Conservation (phyloP, 1,140 invertebrate genomes). For the Listronotus oregonensis region DNA sequence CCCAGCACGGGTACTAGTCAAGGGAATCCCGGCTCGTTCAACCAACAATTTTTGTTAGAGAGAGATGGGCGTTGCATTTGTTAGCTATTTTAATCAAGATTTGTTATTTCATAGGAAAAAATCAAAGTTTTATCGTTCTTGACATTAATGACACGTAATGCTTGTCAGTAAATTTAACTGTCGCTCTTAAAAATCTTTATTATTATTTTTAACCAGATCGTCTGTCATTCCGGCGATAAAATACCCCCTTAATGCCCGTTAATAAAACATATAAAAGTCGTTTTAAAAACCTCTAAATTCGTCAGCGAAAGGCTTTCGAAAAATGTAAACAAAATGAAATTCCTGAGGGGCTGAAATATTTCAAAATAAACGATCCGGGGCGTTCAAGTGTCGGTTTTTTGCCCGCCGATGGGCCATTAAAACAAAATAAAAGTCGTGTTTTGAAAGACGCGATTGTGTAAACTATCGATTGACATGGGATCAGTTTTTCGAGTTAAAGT, state of each 20-base stretch:
- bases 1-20: no score
- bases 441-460: conserved; percentile 2
- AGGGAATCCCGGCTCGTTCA: no score
- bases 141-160: no score
- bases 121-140: no score
- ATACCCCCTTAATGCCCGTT: background rate
- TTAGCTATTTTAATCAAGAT: no score
- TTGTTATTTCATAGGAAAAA: no score
- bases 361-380: conserved; percentile 27
- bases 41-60: no score
- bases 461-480: conserved; percentile 16
- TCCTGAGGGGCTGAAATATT: conserved; percentile 21
- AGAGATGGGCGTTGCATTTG: no score
- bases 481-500: no score
- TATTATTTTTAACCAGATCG: no score
- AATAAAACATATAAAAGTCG: background rate
- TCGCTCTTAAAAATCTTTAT: no score
- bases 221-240: background rate
- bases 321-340: conserved; percentile 25
- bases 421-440: conserved; percentile 27
- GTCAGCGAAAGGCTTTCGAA: conserved; percentile 15
- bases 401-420: conserved; percentile 11
- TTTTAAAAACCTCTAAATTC: conserved; percentile 7
- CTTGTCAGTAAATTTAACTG: no score
- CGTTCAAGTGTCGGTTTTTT: conserved; percentile 19